Conservation (phyloP, 1,140 invertebrate species). For the Andrena cerasifolii region DNA sequence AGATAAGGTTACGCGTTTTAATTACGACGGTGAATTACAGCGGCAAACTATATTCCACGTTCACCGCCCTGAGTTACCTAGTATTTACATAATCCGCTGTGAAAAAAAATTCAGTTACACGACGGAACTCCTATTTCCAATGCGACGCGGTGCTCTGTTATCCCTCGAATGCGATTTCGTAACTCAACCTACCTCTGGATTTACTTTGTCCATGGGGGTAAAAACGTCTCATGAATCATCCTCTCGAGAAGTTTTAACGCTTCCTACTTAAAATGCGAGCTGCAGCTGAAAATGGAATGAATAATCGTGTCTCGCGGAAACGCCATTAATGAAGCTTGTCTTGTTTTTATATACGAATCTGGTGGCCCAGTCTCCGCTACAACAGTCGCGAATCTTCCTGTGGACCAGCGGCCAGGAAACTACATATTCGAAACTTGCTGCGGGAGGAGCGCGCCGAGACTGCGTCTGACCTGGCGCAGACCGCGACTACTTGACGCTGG, state of each 20-base stretch:
- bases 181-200: too few relatives aligned
- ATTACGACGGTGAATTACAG: constrained; percentile 50
- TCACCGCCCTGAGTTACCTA: background rate
- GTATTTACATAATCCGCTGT: constrained; percentile 37
- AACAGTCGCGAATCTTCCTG: too few relatives aligned
- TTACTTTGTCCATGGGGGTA: too few relatives aligned
- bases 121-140: constrained; percentile 11
- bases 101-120: background rate
- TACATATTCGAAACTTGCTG: background rate
- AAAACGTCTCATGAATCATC: too few relatives aligned
- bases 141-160: constrained; percentile 19
- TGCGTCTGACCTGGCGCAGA: background rate
- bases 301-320: too few relatives aligned
- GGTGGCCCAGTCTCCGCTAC: too few relatives aligned
- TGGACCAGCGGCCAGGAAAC: background rate
- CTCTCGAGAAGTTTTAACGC: too few relatives aligned
- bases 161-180: background rate
- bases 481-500: constrained; percentile 18
- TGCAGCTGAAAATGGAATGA: too few relatives aligned
- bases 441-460: too few relatives aligned
- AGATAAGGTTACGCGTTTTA: constrained; percentile 55
- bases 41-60: background rate
- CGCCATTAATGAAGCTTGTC: too few relatives aligned
- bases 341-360: too few relatives aligned
- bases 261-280: too few relatives aligned